Base-by-base conservation (phyloP, 2,888 invertebrate genomes). In the Clusia tigrina region DNA sequence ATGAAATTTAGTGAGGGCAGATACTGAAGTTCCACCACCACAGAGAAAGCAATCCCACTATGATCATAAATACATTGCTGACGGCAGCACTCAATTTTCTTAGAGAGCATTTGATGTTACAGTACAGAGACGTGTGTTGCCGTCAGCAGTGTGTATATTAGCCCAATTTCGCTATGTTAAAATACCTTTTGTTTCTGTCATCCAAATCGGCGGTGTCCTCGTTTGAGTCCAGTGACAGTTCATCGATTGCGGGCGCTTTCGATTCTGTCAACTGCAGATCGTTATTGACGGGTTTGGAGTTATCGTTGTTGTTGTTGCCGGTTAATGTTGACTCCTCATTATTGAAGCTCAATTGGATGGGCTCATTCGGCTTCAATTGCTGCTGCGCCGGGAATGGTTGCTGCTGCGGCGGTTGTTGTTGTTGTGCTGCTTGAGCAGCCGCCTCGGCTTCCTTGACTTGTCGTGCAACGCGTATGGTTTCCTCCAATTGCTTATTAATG, bases 131-230 rank as follows among this genome's bases (percentile, higher is more conserved):
- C 15, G 37, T 37, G 37, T 37, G 37, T n/a, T n/a, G n/a, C n/a
- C n/a, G n/a, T n/a, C n/a, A n/a, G n/a, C n/a, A n/a, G n/a, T n/a
- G n/a, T n/a, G n/a, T n/a, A n/a, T n/a, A n/a, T n/a, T n/a, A n/a
- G n/a, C n/a, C n/a, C n/a, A n/a, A n/a, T n/a, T 42, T 6, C n/a
- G n/a, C 22, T 48, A 20, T 2, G 22, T 6, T 42, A 6, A 42
- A n/a, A 20, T 71, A 82, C 82, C 94, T 88, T 83, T 94, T 94
- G 84, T 93, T 91, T 78, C 94, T 88, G 83, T 91, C 91, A 81
- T 92, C 91, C 78, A 92, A 90, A 76, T 89, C 89, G 74, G 84
- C 92, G 69, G 88, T 88, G 75, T 85, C 86, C 72, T 91, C 91
- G 61, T 87, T 86, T 74, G 91, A 90, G 70, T 90, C 89, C 71